phyloP scores from a whole-genome alignment of 2,113 vertebrate species.

The Malaclemys terrapin region DNA sequence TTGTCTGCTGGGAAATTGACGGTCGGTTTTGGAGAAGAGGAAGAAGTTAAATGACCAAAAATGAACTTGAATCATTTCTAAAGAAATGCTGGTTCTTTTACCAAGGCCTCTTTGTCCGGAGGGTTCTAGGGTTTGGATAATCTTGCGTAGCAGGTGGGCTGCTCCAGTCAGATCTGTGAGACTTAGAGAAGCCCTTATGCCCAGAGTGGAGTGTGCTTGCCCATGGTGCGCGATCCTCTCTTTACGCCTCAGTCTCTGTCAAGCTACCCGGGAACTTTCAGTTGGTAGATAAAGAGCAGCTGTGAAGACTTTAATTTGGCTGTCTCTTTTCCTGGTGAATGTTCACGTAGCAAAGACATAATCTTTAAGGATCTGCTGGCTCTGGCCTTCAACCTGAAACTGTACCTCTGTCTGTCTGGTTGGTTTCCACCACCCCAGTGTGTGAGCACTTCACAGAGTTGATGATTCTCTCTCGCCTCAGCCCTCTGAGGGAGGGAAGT shows the following conservation, averaged over 20 bases:
- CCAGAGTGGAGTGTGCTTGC: background rate
- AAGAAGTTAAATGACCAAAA: constrained; percentile 45
- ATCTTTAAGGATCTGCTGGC: too few relatives aligned
- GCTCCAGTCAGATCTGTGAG: background rate
- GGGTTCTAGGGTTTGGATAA: background rate
- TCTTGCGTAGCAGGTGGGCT: rapidly evolving
- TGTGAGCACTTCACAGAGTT: too few relatives aligned
- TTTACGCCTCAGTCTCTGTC: background rate
- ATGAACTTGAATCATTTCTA: background rate
- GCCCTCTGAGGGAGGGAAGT: too few relatives aligned
- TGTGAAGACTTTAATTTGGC: background rate
- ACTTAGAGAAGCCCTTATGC: rapidly evolving
- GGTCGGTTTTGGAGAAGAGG: background rate
- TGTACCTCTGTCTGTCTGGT: background rate
- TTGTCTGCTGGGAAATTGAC: background rate
- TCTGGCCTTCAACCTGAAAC: background rate
- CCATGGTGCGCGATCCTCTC: background rate
- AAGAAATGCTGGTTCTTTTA: background rate
- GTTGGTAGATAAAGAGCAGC: background rate
- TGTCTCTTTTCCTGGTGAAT: background rate
- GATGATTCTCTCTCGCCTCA: too few relatives aligned
- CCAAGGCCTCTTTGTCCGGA: background rate
- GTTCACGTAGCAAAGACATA: too few relatives aligned
- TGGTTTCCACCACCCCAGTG: too few relatives aligned
- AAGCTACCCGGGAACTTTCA: background rate